Evolutionary conservation across 2,113 vertebrate species (phyloP), one percentile per base, ranked within the genome.

Genomic region (Anoplopoma fimbria): DNA sequence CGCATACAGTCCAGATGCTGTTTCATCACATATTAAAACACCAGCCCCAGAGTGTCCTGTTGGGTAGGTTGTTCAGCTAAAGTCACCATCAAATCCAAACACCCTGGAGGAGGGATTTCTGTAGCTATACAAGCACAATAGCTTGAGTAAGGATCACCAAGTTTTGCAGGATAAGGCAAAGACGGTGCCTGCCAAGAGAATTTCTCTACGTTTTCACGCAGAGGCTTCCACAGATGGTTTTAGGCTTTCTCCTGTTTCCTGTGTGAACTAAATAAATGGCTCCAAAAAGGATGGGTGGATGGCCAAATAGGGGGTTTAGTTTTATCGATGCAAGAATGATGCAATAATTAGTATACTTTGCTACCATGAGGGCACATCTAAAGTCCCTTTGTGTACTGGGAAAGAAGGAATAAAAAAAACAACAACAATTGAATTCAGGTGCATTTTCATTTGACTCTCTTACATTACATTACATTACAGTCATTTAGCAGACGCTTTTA

Each of bases 51-150:
- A 42, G 76, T 51, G 77, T 86, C 73, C 67, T 71, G 68, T 60
- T 53, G 82, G 79, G 63, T 45, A 73, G 80, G 69, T 79, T 86
- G 77, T 88, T 87, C 78, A 79, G 75, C 74, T 70, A 58, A 87
- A 68, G 86, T 86, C 81, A 85, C 87, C 64, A 68, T 87, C 81
- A 87, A 83, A 84, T 67, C 38, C 72, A 58, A 53, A 69, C 70
- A 31, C 12, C 77, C 61, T 58, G 3, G 34, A 77, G 71, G 83
- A 84, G 53, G 69, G n/a, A 21, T 69, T 57, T 64, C 36, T 78
- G 72, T 38, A 58, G 47, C 82, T 47, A 70, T 49, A 85, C 69
- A 40, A 68, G 61, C 55, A 38, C 81, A 90, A 77, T 42, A 70
- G 75, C 72, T 55, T 7, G 45, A 79, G 73, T n/a, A 36, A 55